Base-by-base conservation (phyloP, 2,113 vertebrate genomes). In the Amia ocellicauda region DNA sequence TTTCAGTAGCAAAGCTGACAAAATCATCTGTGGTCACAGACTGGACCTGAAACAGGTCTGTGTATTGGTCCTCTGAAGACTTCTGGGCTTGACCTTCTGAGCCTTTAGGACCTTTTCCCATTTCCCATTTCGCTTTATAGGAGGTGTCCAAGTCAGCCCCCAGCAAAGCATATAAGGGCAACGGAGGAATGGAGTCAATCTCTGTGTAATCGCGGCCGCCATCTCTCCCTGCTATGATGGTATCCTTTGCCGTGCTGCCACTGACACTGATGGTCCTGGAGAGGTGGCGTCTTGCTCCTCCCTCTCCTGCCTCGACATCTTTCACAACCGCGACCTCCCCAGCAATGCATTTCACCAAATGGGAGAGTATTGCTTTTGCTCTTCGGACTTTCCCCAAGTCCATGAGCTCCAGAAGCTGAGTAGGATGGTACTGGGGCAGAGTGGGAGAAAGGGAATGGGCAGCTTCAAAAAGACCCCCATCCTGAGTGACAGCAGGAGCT, bases 211-310 rank as follows among this genome's bases (percentile, higher is more conserved):
- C 97, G 13, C 96, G 86, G 22, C 93, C 94, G 0, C 95, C 93
- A 2, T 99, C 95, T 23, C 96, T 94, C n/a, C 97, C 97, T 1
- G 94, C 89, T 51, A 93, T 93, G 26, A 98, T 94, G 43, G 92
- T 96, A 64, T 99, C 97, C 68, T 99, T 99, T 19, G 94, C 97
- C 29, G 97, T 99, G 73, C 96, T 98, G 69, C 97, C 97, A 2
- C 95, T 98, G 62, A 99, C 95, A 1, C 97, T 99, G 76, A 99
- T 99, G 72, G 97, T 99, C 26, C 97, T 88, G 58, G 97, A 99
- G 42, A 99, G 90, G 73, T 98, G 96, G 26, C 97, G 89, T 63
- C 94, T 93, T 63, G 94, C 85, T 24, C 90, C 90, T 2, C 91
- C 93, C 74, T 95, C 94, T 62, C 93, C 94, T 13, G 93, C 86